Evolutionary conservation across 2,113 vertebrate genomes (phyloP).

Genomic region (Eolophus roseicapilla): DNA sequence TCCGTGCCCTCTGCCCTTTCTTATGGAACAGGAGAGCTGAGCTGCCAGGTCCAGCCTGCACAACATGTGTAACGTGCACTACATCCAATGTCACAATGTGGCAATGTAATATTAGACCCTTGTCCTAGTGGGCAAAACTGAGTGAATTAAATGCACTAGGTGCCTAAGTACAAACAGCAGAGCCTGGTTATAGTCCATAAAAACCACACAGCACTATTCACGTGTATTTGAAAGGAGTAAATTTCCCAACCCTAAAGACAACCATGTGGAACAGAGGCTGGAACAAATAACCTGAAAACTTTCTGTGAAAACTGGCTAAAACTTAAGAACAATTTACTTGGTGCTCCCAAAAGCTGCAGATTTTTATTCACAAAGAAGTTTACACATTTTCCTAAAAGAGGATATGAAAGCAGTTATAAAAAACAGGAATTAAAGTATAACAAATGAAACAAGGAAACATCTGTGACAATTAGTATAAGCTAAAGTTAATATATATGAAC

Average conservation of each 20-base stretch:
- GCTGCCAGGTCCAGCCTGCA: background rate
- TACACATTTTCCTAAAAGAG: constrained; percentile 30
- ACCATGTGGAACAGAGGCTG: background rate
- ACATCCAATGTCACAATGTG: too few species aligned
- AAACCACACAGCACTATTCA: too few species aligned
- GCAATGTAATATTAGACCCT: too few species aligned
- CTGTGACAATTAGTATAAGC: constrained; percentile 1
- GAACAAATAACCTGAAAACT: background rate
- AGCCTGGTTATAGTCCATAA: background rate
- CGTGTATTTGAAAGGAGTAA: too few species aligned
- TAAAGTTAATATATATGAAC: background rate
- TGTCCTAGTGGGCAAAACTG: background rate
- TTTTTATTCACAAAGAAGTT: constrained; percentile 16
- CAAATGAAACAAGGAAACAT: constrained; percentile 57
- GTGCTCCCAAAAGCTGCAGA: background rate
- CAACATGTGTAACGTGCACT: accelerated
- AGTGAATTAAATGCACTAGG: background rate
- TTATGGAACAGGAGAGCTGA: background rate
- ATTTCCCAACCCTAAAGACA: background rate
- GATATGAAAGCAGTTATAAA: constrained; percentile 50
- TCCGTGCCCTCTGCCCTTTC: background rate
- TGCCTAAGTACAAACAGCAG: background rate
- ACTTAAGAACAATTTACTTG: background rate
- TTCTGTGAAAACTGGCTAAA: background rate
- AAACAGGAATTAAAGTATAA: constrained; percentile 47